phyloP scores from a whole-genome alignment of 1,140 invertebrate species.

The Mycetomoellerius zeteki region DNA sequence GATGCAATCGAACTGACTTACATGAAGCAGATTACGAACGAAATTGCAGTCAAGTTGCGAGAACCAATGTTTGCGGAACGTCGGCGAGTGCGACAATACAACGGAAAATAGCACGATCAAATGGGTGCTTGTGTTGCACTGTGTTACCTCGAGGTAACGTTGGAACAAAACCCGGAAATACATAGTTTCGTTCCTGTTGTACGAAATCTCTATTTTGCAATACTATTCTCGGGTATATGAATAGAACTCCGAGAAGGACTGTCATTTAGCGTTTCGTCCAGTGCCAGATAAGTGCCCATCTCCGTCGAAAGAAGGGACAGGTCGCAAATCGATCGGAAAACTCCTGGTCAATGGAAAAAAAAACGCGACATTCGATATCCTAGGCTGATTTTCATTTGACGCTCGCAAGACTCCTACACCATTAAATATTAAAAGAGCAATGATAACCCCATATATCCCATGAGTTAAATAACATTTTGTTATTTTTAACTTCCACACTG shows the following conservation, averaged over 20 bases:
- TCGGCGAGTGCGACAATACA: neutral
- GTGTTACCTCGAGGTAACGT: neutral
- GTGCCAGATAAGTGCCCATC: neutral
- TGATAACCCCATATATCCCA: no score
- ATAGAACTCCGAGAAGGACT: neutral
- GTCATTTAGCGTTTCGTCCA: neutral
- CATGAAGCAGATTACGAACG: neutral
- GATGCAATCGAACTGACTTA: slow-evolving; percentile 18
- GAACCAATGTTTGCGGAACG: slow-evolving; percentile 20
- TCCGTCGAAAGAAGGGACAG: neutral
- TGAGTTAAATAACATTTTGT: no score
- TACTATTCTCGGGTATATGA: neutral
- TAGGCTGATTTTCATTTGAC: no score
- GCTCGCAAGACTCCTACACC: no score
- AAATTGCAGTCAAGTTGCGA: slow-evolving; percentile 13
- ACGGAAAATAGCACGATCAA: slow-evolving; percentile 22
- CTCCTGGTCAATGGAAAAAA: neutral
- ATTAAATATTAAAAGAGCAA: no score
- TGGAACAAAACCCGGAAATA: neutral
- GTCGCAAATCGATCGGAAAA: neutral
- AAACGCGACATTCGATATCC: neutral
- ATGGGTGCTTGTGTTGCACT: neutral
- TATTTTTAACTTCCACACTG: no score
- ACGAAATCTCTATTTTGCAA: slow-evolving; percentile 20
- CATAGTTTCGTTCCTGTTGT: neutral